phyloP scores from a whole-genome alignment of 2,113 vertebrate species.

The Lepidothrix coronata region DNA sequence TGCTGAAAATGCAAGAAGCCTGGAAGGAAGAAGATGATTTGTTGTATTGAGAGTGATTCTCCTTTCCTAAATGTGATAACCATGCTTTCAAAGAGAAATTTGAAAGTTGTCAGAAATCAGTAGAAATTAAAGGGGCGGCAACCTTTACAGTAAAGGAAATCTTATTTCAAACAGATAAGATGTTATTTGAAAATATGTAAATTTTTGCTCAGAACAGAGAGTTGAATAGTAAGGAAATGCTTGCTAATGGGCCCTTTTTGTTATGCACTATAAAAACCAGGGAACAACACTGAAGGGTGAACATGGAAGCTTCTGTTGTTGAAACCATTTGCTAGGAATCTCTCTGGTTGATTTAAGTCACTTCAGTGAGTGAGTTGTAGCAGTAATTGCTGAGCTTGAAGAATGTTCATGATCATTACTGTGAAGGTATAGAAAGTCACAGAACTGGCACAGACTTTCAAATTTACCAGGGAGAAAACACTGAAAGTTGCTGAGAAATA shows the following conservation, averaged over 20 bases:
- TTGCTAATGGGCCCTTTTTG: background rate
- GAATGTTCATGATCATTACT: background rate
- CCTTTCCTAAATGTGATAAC: background rate
- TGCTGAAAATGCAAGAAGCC: background rate
- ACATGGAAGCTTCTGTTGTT: background rate
- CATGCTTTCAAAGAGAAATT: fast-evolving
- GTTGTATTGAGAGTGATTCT: background rate
- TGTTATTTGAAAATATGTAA: background rate
- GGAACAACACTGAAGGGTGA: background rate
- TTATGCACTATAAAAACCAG: background rate
- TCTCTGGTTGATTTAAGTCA: background rate
- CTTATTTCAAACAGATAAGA: background rate
- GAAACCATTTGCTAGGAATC: background rate
- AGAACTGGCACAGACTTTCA: background rate
- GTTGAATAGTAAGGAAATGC: background rate
- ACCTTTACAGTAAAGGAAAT: background rate
- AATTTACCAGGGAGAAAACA: background rate
- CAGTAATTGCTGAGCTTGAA: background rate
- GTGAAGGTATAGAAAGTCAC: background rate
- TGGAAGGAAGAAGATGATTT: background rate
- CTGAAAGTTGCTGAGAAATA: background rate
- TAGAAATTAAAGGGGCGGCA: background rate
- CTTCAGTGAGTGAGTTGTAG: background rate
- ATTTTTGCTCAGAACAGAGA: background rate
- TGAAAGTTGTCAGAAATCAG: background rate